These are phyloP conservation scores for Xanthorhoe spadicearia DNA, from an alignment of 2,888 invertebrate genomes.

Conservation along the genomic window DNA sequence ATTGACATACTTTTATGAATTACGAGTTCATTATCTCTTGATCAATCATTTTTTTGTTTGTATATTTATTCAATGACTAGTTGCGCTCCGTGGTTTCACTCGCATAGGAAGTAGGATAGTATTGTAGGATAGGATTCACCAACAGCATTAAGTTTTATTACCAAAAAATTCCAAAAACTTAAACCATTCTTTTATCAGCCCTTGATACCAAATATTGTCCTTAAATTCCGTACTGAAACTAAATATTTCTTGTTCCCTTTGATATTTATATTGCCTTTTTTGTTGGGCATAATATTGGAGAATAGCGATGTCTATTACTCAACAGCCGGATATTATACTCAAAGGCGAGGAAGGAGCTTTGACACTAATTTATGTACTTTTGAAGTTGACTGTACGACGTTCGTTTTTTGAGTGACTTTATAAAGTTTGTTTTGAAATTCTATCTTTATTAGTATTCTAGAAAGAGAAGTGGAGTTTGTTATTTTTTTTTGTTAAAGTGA, in stretches of 20 bases:
- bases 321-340: conserved; percentile 41
- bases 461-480: not conserved
- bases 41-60: too few relatives aligned
- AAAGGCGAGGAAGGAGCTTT: conserved; percentile 36
- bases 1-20: too few relatives aligned
- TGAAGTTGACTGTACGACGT: conserved; percentile 14
- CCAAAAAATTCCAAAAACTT: not conserved
- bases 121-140: not conserved
- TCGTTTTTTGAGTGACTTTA: conserved; percentile 16
- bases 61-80: too few relatives aligned
- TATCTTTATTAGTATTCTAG: not conserved
- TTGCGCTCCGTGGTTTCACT: too few relatives aligned
- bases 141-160: not conserved
- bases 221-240: conserved; percentile 22
- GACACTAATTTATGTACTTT: conserved; percentile 41
- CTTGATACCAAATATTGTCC: conserved; percentile 14
- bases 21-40: too few relatives aligned
- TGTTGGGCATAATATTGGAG: conserved; percentile 37
- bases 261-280: conserved; percentile 38
- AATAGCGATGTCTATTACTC: conserved; percentile 42
- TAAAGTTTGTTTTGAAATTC: not conserved
- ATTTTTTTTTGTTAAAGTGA: too few relatives aligned
- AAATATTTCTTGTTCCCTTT: conserved; percentile 26
- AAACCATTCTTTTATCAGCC: conserved; percentile 8
- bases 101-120: too few relatives aligned